phyloP scores from a whole-genome alignment of 2,797 vertebrate species.

The Propithecus perrieri region DNA sequence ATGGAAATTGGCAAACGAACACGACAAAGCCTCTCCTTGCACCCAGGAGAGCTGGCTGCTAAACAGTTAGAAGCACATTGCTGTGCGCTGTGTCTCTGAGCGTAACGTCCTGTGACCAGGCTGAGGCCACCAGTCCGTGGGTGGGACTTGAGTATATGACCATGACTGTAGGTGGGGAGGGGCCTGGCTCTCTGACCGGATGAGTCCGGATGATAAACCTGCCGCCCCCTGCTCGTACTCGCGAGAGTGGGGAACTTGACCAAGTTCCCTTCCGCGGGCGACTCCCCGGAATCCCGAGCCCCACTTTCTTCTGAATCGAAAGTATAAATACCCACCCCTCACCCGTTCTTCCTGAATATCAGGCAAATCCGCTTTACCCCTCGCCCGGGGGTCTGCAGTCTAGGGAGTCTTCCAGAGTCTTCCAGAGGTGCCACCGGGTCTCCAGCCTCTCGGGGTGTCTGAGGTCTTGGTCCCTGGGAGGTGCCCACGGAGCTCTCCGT shows the following conservation, averaged over 20 bases:
- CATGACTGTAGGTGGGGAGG: background rate
- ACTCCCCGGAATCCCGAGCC: background rate
- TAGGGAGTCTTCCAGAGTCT: too few species aligned
- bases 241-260: background rate
- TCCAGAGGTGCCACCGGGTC: background rate
- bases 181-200: background rate
- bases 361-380: background rate
- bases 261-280: background rate
- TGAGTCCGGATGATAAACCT: background rate
- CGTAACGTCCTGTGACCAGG: background rate
- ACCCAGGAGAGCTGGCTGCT: accelerated
- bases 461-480: background rate
- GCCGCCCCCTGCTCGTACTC: background rate
- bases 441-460: background rate
- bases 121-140: background rate
- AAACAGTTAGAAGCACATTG: accelerated
- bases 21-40: too few species aligned
- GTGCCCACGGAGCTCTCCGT: background rate
- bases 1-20: accelerated
- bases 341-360: conserved; percentile 60
- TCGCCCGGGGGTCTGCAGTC: background rate
- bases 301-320: background rate
- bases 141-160: background rate
- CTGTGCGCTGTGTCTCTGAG: background rate
- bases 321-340: conserved; percentile 59